Conservation (phyloP, 2,797 vertebrate species). For the Hemibagrus guttatus region DNA sequence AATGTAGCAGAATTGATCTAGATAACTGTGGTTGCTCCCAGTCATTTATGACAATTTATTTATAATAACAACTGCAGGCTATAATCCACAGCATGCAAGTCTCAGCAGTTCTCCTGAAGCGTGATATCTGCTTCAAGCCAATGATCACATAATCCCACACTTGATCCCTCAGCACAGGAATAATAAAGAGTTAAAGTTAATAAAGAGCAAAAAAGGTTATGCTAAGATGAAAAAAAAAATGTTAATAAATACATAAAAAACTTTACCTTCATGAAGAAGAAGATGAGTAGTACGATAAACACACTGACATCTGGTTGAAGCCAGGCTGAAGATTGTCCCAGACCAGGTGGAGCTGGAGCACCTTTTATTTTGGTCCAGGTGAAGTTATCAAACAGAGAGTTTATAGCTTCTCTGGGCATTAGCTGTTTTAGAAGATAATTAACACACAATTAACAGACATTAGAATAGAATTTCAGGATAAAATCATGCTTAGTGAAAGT, state of each 20-base stretch:
- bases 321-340: conserved; percentile 82
- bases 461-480: neutral
- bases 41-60: neutral
- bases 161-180: conserved; percentile 5
- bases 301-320: conserved; percentile 80
- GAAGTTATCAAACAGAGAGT: conserved; percentile 84
- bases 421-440: conserved; percentile 65
- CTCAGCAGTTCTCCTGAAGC: conserved; percentile 39
- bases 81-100: conserved; percentile 27
- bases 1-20: neutral
- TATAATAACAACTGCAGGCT: neutral
- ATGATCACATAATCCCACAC: conserved; percentile 29
- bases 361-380: conserved; percentile 81
- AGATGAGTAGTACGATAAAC: conserved; percentile 79
- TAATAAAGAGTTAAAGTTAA: neutral
- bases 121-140: conserved; percentile 23
- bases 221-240: neutral
- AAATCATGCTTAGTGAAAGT: neutral
- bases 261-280: conserved; percentile 85
- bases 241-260: neutral
- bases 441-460: neutral
- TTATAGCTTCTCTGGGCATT: conserved; percentile 88
- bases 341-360: conserved; percentile 64
- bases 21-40: neutral
- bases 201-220: neutral